These are phyloP conservation scores for Mantis religiosa DNA, from an alignment of 2,888 invertebrate species.

Conservation along the genomic window DNA sequence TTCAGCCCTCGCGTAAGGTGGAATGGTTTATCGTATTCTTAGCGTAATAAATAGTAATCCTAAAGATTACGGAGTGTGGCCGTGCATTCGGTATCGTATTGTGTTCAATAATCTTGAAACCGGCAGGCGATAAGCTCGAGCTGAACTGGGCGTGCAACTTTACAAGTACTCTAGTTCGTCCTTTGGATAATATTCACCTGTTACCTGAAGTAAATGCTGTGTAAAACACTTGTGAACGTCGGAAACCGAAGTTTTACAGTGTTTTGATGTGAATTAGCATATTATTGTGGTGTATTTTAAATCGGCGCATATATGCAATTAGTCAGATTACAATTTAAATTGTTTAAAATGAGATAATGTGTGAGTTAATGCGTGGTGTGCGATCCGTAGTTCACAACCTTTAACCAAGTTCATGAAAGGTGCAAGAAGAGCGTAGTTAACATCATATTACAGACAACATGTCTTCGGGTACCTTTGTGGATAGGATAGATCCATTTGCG, in stretches of 20 bases:
- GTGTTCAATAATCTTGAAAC: slow-evolving; percentile 27
- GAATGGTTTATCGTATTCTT: slow-evolving; percentile 1
- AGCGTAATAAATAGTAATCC: slow-evolving; percentile 1
- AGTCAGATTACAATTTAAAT: background rate
- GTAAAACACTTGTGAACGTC: background rate
- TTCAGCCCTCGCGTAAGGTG: slow-evolving; percentile 1
- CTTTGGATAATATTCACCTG: background rate
- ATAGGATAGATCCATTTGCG: slow-evolving; percentile 99
- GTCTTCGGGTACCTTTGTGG: slow-evolving; percentile 86
- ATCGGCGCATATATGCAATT: background rate
- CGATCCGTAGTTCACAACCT: slow-evolving; percentile 17
- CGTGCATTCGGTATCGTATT: slow-evolving; percentile 10
- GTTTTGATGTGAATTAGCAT: background rate
- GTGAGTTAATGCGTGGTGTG: slow-evolving; percentile 19
- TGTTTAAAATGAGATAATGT: background rate
- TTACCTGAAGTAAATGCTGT: background rate
- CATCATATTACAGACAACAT: slow-evolving; percentile 36
- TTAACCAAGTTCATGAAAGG: slow-evolving; percentile 30
- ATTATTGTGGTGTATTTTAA: slow-evolving; percentile 1
- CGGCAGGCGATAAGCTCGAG: slow-evolving; percentile 27
- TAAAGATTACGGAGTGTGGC: background rate
- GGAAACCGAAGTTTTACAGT: background rate
- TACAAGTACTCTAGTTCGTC: background rate
- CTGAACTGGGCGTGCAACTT: slow-evolving; percentile 27
- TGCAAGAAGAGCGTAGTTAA: slow-evolving; percentile 23